Evolutionary conservation across 1,140 invertebrate genomes (phyloP).

Genomic region (Drosophila gunungcola): DNA sequence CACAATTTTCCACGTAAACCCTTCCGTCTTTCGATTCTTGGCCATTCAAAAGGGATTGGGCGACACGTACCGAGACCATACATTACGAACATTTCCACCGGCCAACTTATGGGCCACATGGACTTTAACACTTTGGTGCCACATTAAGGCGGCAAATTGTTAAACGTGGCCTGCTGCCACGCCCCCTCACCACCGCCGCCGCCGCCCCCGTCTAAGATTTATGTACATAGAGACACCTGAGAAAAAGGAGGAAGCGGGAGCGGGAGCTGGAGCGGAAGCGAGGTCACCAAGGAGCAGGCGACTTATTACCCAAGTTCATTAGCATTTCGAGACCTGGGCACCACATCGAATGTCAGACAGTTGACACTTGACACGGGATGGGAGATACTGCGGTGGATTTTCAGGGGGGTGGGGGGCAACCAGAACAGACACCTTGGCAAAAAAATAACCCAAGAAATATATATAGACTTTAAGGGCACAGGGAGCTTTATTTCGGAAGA

Average conservation of each 20-base stretch:
- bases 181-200: neutral
- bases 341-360: conserved; percentile 51
- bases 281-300: conserved; percentile 22
- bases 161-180: conserved; percentile 60
- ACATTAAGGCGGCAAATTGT: conserved; percentile 80
- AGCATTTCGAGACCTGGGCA: conserved; percentile 59
- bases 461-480: conserved; percentile 3
- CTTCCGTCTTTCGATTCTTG: conserved; percentile 16
- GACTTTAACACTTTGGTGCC: conserved; percentile 79
- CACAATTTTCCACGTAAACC: neutral
- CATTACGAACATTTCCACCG: conserved; percentile 66
- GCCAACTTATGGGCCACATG: conserved; percentile 71
- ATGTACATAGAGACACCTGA: conserved; percentile 20
- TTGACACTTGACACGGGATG: conserved; percentile 57
- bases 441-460: conserved; percentile 1
- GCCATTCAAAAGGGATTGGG: conserved; percentile 50
- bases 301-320: conserved; percentile 76
- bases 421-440: neutral
- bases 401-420: neutral
- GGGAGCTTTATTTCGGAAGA: neutral
- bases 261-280: neutral
- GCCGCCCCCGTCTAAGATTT: neutral
- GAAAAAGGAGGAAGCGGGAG: neutral
- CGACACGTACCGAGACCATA: conserved; percentile 71
- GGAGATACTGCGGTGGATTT: neutral